Base-by-base conservation (phyloP, 2,113 vertebrate species). In the Accipiter cooperii region DNA sequence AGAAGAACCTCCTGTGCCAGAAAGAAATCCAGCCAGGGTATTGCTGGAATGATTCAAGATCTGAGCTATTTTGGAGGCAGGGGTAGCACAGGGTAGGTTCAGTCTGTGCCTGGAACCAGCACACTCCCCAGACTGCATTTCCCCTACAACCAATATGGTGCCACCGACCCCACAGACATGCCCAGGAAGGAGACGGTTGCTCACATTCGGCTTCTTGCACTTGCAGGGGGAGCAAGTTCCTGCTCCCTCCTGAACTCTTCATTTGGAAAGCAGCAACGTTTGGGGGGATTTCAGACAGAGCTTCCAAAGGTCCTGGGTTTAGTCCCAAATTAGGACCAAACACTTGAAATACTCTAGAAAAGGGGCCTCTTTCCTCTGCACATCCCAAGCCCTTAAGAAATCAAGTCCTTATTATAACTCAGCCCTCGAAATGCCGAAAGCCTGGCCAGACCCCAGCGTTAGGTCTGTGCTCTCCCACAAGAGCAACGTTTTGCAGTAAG, bases 101-200 rank as follows among this genome's bases (percentile, higher is more conserved):
- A 24, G 17, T 12, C 34, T 3, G 0, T 9, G 18, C 17, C 57
- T 42, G 34, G 70, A 71, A 34, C 36, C 54, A 44, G 21, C 34
- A 7, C 25, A 28, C 36, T 16, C 4, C 36, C 46, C 61, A 47
- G 17, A 13, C 8, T 18, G 8, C 17, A 3, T 29, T 44, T 76
- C 18, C 36, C 42, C 5, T 2, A 0, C 0, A 17, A 6, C 5
- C 0, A 33, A 5, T 6, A 9, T 0, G 1, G 40, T 17, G 24
- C 42, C 52, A 10, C 36, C 3, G 7, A 36, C 15, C 49, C 78
- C 19, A 0, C 1, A 33, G 63, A 68, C 5, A 3, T 20, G 58
- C 29, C 44, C 26, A 11, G 54, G 26, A 20, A 26, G 49, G 36
- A 64, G 34, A 10, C 33, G n/a, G 11, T 12, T 46, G 42, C 15